Evolutionary conservation across 1,140 invertebrate genomes (phyloP), one percentile per base, ranked within the genome.

Genomic region (Halesus radiatus): DNA sequence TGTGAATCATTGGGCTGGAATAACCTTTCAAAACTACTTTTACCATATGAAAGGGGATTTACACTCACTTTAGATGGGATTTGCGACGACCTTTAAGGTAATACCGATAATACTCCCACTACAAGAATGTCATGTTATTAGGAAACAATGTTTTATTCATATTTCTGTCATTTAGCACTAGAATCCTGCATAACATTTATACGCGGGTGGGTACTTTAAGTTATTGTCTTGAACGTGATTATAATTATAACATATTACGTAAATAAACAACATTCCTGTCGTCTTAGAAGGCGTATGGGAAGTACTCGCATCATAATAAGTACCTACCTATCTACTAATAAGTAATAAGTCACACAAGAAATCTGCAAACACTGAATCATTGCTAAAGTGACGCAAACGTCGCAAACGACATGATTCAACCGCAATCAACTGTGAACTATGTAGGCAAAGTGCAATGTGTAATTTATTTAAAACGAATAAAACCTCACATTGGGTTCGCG

Each of bases 341-440:
- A 8, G 3, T 60, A 60, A 60, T 60, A 23, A 60, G 56, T 23
- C 23, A 60, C 18, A 60, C 18, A 60, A 60, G 56, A 60, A 60
- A 22, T 60, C 18, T 23, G 18, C 23, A 22, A 22, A 60, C 56
- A 60, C 62, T 66, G 62, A 66, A 66, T 66, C 62, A 66, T 66
- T 66, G 56, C 20, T 8, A 13, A 22, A 22, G 56, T 60, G 56
- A 60, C 56, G 7, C 56, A 60, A 29, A 29, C 5, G n/a, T n/a
- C n/a, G n/a, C n/a, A n/a, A 18, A 23, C 56, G 20, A 20, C 3
- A 7, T 56, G 54, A 56, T 56, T 56, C 54, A 56, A 54, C 16
- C 18, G n/a, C n/a, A 20, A 20, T 20, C 56, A 66, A 29, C 62
- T 66, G 62, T 66, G 62, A 66, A 66, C 62, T 66, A 26, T 66